Percentiles rank a stretch among this genome's conserved stretches.
These are phyloP conservation scores for Nyctibius grandis DNA, from an alignment of 2,797 vertebrate species.

Conservation along the genomic window DNA sequence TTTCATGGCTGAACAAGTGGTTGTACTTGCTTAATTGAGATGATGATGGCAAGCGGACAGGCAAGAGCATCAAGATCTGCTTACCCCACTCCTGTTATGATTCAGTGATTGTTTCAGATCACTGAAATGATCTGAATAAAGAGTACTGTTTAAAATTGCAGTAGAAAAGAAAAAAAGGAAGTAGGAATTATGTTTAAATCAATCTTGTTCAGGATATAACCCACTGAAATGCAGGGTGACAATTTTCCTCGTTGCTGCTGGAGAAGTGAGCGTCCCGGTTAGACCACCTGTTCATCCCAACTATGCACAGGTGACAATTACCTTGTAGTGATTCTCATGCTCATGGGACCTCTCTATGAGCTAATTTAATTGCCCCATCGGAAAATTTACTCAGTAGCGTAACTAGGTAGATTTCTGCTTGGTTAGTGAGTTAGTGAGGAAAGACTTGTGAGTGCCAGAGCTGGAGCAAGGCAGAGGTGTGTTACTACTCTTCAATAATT, in stretches of 20 bases:
- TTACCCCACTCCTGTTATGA: not conserved
- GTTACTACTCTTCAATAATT: not conserved
- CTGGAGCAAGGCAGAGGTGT: not conserved
- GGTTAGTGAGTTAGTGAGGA: not conserved
- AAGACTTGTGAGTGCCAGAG: not conserved
- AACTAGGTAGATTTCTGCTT: not conserved
- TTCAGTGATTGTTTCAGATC: fast-evolving
- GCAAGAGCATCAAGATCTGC: not conserved
- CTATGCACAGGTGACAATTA: no score
- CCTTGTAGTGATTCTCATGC: not conserved
- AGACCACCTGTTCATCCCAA: not conserved
- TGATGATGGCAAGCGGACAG: not conserved
- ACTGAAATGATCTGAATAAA: not conserved
- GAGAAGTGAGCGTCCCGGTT: not conserved
- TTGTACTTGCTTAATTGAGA: not conserved
- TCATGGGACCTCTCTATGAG: not conserved
- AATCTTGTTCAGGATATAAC: not conserved
- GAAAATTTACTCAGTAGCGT: not conserved
- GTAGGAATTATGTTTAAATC: not conserved
- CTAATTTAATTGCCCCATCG: not conserved
- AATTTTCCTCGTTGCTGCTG: not conserved
- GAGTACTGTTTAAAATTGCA: not conserved
- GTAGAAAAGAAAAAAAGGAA: not conserved
- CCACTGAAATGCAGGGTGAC: not conserved
- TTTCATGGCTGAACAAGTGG: not conserved